Evolutionary conservation across 2,888 invertebrate genomes (phyloP).

Genomic region (Cephonodes hylas): DNA sequence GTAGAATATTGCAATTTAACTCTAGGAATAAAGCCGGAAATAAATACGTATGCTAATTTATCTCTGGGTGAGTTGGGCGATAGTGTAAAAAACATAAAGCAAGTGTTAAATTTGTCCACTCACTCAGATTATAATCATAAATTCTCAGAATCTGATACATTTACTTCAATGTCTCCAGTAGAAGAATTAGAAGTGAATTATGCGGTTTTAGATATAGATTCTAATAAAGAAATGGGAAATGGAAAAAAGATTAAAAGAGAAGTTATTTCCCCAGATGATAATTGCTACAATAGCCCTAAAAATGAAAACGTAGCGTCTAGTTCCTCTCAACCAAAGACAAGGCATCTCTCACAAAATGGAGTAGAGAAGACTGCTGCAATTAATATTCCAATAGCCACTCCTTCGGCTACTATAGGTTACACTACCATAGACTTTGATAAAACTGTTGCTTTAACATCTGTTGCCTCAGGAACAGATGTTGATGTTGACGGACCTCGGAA

Average conservation of each 20-base stretch:
- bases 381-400: conserved; percentile 75
- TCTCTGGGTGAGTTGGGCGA: conserved; percentile 62
- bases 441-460: conserved; percentile 93
- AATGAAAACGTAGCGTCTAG: conserved; percentile 57
- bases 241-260: conserved; percentile 46
- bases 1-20: conserved; percentile 67
- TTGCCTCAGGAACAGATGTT: conserved; percentile 85
- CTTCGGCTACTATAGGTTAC: conserved; percentile 84
- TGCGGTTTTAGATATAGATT: conserved; percentile 88
- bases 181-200: conserved; percentile 84
- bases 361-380: conserved; percentile 46
- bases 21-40: conserved; percentile 52
- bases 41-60: conserved; percentile 70
- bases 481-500: conserved; percentile 88
- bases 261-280: conserved; percentile 54
- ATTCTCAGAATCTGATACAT: conserved; percentile 70
- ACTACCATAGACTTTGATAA: conserved; percentile 97
- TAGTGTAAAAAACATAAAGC: conserved; percentile 50
- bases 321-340: conserved; percentile 51
- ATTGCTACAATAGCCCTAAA: conserved; percentile 55
- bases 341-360: conserved; percentile 61
- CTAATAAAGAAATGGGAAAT: conserved; percentile 64
- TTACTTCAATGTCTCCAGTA: conserved; percentile 65
- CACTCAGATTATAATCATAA: conserved; percentile 55
- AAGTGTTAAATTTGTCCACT: conserved; percentile 38